Conservation (phyloP, 2,113 vertebrate species). For the Thalassarche chlororhynchos region DNA sequence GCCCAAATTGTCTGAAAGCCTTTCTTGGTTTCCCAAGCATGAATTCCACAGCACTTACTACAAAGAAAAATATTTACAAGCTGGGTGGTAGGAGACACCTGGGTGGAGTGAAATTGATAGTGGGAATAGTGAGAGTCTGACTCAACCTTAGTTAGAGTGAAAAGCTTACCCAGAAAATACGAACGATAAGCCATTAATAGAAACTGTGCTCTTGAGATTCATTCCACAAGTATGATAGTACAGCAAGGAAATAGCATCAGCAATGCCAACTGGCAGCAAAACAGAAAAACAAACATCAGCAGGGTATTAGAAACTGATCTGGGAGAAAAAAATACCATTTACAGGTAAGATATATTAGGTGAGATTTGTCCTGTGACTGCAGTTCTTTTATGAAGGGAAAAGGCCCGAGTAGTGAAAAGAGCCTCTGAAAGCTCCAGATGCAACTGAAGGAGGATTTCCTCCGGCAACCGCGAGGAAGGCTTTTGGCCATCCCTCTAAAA, state of each 20-base stretch:
- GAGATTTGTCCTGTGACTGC: not conserved
- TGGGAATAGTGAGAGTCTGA: not conserved
- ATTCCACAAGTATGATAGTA: not conserved
- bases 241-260: not conserved
- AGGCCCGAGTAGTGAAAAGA: not conserved
- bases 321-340: not conserved
- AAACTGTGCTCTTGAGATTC: conserved; percentile 5
- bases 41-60: not conserved
- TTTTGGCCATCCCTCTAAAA: not conserved
- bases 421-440: not conserved
- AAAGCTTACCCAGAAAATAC: not conserved
- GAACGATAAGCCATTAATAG: not conserved
- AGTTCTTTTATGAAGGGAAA: not conserved
- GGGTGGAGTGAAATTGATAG: not conserved
- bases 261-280: not conserved
- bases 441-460: not conserved
- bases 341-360: conserved; percentile 11
- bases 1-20: not conserved
- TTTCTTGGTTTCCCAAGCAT: not conserved
- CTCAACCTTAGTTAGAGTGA: not conserved
- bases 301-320: not conserved
- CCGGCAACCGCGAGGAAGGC: rapidly evolving
- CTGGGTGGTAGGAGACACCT: not conserved
- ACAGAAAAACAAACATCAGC: not conserved
- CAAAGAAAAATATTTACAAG: conserved; percentile 2